These are phyloP conservation scores for Elegia similella DNA, from an alignment of 2,888 invertebrate genomes.

Conservation along the genomic window DNA sequence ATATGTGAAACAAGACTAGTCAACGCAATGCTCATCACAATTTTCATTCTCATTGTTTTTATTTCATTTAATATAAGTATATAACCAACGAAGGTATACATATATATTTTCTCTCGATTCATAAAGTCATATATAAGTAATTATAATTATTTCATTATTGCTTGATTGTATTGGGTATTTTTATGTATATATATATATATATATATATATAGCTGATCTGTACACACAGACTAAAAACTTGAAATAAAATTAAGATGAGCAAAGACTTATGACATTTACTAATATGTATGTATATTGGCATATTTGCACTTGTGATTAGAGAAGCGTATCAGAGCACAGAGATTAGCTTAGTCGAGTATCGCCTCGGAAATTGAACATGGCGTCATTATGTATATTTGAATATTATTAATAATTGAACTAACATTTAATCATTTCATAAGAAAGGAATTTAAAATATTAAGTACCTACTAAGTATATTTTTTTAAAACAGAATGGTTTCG, in stretches of 20 bases:
- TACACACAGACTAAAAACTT: constrained; percentile 4
- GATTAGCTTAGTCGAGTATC: neutral
- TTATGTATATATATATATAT: no score
- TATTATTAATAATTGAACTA: neutral
- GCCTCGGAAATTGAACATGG: constrained; percentile 10
- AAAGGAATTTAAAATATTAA: neutral
- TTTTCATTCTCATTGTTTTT: constrained; percentile 37
- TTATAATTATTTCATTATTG: constrained; percentile 14
- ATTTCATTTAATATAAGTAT: constrained; percentile 1
- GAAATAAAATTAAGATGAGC: constrained; percentile 67
- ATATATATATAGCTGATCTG: constrained; percentile 15
- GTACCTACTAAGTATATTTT: constrained; percentile 11
- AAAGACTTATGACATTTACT: constrained; percentile 48
- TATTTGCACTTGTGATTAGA: constrained; percentile 49
- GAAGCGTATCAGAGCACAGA: constrained; percentile 59
- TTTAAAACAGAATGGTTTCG: no score
- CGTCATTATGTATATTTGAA: neutral
- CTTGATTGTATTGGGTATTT: constrained; percentile 18
- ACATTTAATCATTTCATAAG: neutral
- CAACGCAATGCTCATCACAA: constrained; percentile 69
- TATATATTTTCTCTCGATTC: constrained; percentile 9
- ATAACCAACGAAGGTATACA: constrained; percentile 18
- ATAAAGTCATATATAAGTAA: constrained; percentile 4
- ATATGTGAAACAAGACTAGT: constrained; percentile 74
- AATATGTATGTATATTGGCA: constrained; percentile 39